These are phyloP conservation scores for Pimephales promelas DNA, from an alignment of 2,113 vertebrate genomes.

Conservation along the genomic window DNA sequence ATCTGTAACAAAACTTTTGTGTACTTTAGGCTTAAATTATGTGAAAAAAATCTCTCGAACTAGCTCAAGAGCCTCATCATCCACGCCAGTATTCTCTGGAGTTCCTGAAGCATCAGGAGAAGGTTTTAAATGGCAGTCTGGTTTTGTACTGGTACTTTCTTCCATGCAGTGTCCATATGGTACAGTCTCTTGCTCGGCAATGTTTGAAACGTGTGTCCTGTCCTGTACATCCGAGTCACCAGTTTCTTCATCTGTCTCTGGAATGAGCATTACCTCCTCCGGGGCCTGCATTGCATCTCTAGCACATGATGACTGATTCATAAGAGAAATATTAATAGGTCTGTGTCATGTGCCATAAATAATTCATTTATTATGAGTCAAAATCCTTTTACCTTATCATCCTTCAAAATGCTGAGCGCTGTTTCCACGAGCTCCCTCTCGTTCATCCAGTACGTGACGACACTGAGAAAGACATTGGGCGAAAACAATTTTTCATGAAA, in stretches of 20 bases:
- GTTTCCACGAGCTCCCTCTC: slow-evolving; percentile 72
- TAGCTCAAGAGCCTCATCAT: slow-evolving; percentile 48
- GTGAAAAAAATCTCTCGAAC: slow-evolving; percentile 51
- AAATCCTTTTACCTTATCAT: background rate
- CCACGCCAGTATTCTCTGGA: background rate
- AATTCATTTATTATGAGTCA: background rate
- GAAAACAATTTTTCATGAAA: background rate
- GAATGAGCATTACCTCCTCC: slow-evolving; percentile 4
- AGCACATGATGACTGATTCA: background rate
- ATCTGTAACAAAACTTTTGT: background rate
- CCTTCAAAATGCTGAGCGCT: slow-evolving; percentile 52
- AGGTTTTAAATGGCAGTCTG: background rate
- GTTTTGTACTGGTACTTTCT: background rate
- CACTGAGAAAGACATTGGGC: slow-evolving; percentile 52
- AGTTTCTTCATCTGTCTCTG: slow-evolving; percentile 46
- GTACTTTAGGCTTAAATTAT: background rate
- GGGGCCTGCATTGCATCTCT: background rate
- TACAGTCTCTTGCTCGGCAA: slow-evolving; percentile 52
- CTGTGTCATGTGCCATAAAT: background rate
- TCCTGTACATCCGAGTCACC: slow-evolving; percentile 53
- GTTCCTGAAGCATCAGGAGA: background rate
- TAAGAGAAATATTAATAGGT: background rate
- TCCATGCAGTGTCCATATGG: background rate
- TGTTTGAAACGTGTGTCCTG: slow-evolving; percentile 53
- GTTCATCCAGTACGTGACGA: slow-evolving; percentile 72